Base-by-base conservation (phyloP, 2,888 invertebrate genomes). In the Hedychridium roseum region DNA sequence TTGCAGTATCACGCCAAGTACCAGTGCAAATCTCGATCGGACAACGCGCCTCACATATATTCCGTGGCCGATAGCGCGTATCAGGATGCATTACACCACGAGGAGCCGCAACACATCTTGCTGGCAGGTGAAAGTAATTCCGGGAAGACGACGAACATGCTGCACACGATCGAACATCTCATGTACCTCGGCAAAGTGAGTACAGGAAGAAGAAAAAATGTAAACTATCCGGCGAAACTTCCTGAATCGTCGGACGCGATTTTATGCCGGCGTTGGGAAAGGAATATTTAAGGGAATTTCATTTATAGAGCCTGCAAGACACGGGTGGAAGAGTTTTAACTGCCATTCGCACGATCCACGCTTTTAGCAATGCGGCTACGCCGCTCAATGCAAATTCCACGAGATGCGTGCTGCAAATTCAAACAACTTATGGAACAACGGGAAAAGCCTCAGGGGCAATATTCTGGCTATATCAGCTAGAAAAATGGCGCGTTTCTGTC, bases 91-190 rank as follows among this genome's bases (percentile, higher is more conserved):
- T 80, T 94, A 60, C 96, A 96, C 76, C 91, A 95, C 74, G 88
- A 89, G 61, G 88, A 89, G 62, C 87, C 90, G 1, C 94, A 96
- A 78, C 89, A 92, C 76, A 88, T 97, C 50, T 83, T 96, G 3
- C 86, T 97, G 60, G 88, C 92, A 30, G 96, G 96, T 1, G 96
- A 96, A 82, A 91, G 91, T 60, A 90, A 90, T 71, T 91, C 95
- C 0, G 96, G 96, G 1, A 97, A 97, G 82, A 92, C 94, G 0
- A 90, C 90, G 21, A 93, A 90, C 73, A 89, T 90, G 76, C 81
- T 88, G 27, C 87, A 92, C 57, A 80, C 93, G 31, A 81, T 95
- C 21, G 86, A 88, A 39, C 96, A 97, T 76, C 83, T 96, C 1
- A 87, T 91, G 58, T 88, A 84, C 72, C 82, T 96, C 63, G 94